A percentile compares a stretch with the other conserved stretches of the same genome.
Evolutionary conservation across 2,113 vertebrate genomes (phyloP).

Genomic region (Malaclemys terrapin): DNA sequence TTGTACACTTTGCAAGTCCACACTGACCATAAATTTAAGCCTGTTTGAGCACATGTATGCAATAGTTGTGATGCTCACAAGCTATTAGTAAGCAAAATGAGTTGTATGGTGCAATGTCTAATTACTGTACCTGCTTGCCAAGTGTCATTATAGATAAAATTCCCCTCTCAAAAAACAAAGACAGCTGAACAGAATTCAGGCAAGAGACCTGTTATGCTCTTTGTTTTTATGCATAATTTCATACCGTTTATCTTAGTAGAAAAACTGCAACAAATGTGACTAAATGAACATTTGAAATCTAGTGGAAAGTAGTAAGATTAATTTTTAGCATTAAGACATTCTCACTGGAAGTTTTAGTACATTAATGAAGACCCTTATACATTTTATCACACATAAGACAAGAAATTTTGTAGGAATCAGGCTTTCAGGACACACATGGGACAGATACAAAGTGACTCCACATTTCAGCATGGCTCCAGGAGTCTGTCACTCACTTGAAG

Average conservation of each 20-base stretch:
- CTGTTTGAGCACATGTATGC: background rate
- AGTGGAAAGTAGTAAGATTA: background rate
- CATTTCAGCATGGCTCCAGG: background rate
- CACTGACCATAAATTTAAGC: background rate
- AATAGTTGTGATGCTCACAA: background rate
- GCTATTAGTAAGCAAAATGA: background rate
- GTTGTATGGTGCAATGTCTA: rapidly evolving
- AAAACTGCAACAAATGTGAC: background rate
- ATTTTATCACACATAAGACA: background rate
- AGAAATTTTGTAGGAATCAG: background rate
- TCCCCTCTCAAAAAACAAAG: background rate
- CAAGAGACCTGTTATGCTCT: background rate
- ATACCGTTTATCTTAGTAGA: background rate
- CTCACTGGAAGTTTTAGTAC: background rate
- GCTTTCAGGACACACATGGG: background rate
- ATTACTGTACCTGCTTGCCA: background rate
- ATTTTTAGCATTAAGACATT: background rate
- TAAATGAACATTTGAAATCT: background rate
- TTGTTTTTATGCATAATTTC: background rate
- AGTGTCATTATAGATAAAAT: background rate
- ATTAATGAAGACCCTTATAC: background rate
- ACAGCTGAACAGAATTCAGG: rapidly evolving
- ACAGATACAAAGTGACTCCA: rapidly evolving
- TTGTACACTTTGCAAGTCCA: background rate
- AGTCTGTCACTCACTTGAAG: background rate